Evolutionary conservation across 64 coral and sea anemone genomes (phyloP), one percentile per base, ranked within the genome.

Genomic region (Hydrozoanthus tunicans): DNA sequence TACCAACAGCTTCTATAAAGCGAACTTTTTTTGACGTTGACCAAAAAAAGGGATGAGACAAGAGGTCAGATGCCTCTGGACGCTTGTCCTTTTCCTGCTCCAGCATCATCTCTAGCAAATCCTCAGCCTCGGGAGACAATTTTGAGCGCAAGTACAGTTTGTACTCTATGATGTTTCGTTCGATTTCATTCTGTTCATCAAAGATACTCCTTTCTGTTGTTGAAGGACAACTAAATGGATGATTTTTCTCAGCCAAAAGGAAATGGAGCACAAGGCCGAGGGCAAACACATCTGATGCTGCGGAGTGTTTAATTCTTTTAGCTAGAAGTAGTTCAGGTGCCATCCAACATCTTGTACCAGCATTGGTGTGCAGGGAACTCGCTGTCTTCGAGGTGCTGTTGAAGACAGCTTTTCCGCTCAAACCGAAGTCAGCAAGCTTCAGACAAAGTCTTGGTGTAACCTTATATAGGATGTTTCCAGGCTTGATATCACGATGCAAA

Each of bases 301-400:
- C 69, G 5, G 90, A 56, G 56, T 91, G 79, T 10, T 32, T 75
- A 15, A 91, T 13, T 20, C 10, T 0, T 20, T 12, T 3, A 13
- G 52, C 64, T 9, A 3, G 26, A 53, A 91, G 14, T 7, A 92
- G 80, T 26, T 85, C 91, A 6, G 80, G 55, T 20, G 90, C 90
- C 90, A 92, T 92, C 90, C 91, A 92, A 77, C 81, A 92, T 81
- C 81, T 92, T 4, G 91, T 92, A 10, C 91, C 91, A 76, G 80
- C 68, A 1, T 5, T 10, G 54, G 81, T 77, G 59, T 77, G 67
- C 81, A 85, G 63, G 8, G 77, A 67, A 11, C 67, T 92, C 7
- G 13, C 13, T 12, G 68, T 92, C 61, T 77, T 14, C 9, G 56
- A n/a, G 17, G 70, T 57, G 56, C 9, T 58, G 5, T 59, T 59